These are phyloP conservation scores for Nemotelus pantherinus DNA, from an alignment of 2,888 invertebrate species.

Conservation along the genomic window DNA sequence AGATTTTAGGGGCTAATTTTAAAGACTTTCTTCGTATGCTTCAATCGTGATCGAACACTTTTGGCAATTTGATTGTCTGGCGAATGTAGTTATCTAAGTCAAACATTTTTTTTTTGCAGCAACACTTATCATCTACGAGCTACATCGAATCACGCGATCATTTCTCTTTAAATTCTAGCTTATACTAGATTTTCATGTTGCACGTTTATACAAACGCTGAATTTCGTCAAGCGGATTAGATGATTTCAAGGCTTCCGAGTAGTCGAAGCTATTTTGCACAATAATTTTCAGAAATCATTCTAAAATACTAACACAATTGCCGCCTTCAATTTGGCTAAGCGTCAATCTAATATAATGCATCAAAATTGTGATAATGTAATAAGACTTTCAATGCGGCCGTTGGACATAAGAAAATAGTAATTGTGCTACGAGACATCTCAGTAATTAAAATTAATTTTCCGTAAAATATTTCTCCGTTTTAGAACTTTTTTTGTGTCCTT, in stretches of 20 bases:
- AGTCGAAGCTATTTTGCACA: neutral
- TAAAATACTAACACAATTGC: no score
- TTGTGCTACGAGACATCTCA: neutral
- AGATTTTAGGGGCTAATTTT: no score
- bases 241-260: slow-evolving; percentile 28
- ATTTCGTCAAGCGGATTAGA: neutral
- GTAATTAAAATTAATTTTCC: neutral
- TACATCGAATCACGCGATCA: slow-evolving; percentile 6
- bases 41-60: neutral
- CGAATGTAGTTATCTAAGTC: neutral
- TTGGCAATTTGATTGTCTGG: slow-evolving; percentile 20
- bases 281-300: no score
- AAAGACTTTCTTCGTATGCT: no score
- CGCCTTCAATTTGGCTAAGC: no score
- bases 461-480: neutral
- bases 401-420: slow-evolving; percentile 17
- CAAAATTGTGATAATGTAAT: neutral
- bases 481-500: no score
- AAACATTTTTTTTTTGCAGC: neutral
- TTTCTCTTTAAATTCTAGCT: neutral
- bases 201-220: neutral
- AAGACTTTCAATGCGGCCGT: slow-evolving; percentile 35
- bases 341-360: no score
- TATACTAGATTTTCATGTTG: neutral
- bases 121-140: neutral